phyloP scores from a whole-genome alignment of 2,113 vertebrate species.

The Bubo scandiacus region DNA sequence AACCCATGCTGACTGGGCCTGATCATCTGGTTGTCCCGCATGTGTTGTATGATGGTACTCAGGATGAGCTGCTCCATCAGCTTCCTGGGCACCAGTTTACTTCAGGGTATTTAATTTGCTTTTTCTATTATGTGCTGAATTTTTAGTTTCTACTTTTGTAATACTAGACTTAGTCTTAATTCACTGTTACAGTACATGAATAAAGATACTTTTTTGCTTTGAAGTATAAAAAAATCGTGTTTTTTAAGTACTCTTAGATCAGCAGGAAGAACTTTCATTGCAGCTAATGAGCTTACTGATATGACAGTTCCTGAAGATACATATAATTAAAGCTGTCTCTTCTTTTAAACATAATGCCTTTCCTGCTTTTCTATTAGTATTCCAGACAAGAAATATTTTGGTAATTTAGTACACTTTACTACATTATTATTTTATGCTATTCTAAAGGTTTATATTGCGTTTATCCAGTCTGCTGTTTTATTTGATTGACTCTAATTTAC shows the following conservation, averaged over 20 bases:
- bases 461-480: conserved; percentile 32
- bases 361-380: conserved; percentile 61
- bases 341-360: conserved; percentile 66
- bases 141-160: conserved; percentile 53
- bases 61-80: no score
- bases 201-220: conserved; percentile 73
- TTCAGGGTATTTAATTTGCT: conserved; percentile 28
- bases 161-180: conserved; percentile 22
- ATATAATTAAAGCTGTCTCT: conserved; percentile 71
- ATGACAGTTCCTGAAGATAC: conserved; percentile 73
- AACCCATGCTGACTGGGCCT: no score
- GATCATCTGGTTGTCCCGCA: no score
- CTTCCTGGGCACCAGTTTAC: not conserved
- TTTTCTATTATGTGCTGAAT: not conserved
- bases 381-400: conserved; percentile 66
- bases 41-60: no score
- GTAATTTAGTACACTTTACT: conserved; percentile 62
- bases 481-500: conserved; percentile 60
- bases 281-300: conserved; percentile 74
- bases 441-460: conserved; percentile 31
- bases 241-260: conserved; percentile 67
- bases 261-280: conserved; percentile 71
- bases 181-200: conserved; percentile 51
- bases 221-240: conserved; percentile 69
- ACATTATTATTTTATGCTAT: conserved; percentile 52